Conservation (phyloP, 2,888 invertebrate genomes). For the Eumacrocentrus americanus region DNA sequence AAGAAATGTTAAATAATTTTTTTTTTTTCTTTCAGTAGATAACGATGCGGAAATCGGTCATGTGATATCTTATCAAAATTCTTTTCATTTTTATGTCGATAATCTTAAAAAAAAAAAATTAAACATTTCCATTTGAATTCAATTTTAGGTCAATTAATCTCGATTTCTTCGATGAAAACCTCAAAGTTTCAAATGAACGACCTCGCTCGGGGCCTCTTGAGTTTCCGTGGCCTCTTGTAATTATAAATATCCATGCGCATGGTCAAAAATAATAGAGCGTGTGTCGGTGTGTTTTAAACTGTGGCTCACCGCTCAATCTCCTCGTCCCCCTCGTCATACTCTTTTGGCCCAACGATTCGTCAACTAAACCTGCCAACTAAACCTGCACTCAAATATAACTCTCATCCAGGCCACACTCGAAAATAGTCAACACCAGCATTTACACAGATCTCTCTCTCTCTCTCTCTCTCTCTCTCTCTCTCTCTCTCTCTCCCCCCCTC, state of each 20-base stretch:
- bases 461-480: background rate
- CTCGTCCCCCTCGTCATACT: conserved; percentile 16
- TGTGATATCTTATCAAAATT: no score
- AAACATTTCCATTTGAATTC: no score
- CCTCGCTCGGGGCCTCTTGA: background rate
- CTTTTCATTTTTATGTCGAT: no score
- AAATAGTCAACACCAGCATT: conserved; percentile 42
- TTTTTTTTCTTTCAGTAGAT: no score
- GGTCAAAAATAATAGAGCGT: conserved; percentile 41
- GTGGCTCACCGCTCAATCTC: conserved; percentile 32
- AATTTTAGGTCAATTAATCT: no score
- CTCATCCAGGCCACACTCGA: conserved; percentile 48
- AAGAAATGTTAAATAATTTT: no score
- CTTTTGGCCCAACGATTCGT: conserved; percentile 11
- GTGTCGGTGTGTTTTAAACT: conserved; percentile 8
- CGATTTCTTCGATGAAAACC: background rate
- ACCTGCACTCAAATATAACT: conserved; percentile 38
- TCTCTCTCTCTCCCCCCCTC: background rate
- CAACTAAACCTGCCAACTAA: background rate
- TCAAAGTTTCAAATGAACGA: background rate
- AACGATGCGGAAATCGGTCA: no score
- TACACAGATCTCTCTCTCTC: background rate
- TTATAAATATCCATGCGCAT: conserved; percentile 37
- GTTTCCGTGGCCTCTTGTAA: conserved; percentile 15
- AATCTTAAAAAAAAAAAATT: background rate